phyloP scores from a whole-genome alignment of 1,140 invertebrate species.

The Schlechtendalia chinensis region DNA sequence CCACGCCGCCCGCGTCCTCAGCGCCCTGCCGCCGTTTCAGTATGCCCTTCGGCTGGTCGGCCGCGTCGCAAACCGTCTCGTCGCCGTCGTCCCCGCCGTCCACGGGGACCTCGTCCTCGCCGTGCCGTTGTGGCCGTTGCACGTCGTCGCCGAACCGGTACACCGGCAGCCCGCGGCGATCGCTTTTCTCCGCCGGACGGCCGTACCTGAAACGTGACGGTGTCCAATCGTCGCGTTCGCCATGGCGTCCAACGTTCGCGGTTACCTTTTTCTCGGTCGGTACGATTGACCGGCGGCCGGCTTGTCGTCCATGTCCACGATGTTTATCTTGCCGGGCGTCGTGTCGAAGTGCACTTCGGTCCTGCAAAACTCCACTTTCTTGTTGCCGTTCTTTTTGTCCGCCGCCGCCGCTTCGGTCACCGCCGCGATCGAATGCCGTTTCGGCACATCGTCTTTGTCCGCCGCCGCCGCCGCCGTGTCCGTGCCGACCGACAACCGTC shows the following conservation, averaged over 20 bases:
- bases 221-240: too few relatives aligned
- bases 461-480: slow-evolving; percentile 14
- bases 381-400: slow-evolving; percentile 58
- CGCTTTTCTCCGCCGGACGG: slow-evolving; percentile 12
- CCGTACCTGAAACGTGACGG: neutral
- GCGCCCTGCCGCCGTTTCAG: slow-evolving; percentile 10
- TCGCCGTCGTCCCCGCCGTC: neutral
- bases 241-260: too few relatives aligned
- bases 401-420: slow-evolving; percentile 41
- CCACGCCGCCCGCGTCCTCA: slow-evolving; percentile 41
- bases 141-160: slow-evolving; percentile 28
- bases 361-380: slow-evolving; percentile 81
- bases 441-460: slow-evolving; percentile 19
- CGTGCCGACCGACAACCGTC: slow-evolving; percentile 21
- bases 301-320: slow-evolving; percentile 82
- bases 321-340: slow-evolving; percentile 73
- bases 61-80: neutral
- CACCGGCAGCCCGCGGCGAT: neutral
- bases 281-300: slow-evolving; percentile 78
- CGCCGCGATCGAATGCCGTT: slow-evolving; percentile 44
- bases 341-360: slow-evolving; percentile 81
- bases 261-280: slow-evolving; percentile 58
- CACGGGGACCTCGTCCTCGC: too few relatives aligned
- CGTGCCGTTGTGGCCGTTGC: neutral
- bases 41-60: slow-evolving; percentile 21